Conservation (phyloP, 2,113 vertebrate genomes). For the Nyctibius bracteatus region DNA sequence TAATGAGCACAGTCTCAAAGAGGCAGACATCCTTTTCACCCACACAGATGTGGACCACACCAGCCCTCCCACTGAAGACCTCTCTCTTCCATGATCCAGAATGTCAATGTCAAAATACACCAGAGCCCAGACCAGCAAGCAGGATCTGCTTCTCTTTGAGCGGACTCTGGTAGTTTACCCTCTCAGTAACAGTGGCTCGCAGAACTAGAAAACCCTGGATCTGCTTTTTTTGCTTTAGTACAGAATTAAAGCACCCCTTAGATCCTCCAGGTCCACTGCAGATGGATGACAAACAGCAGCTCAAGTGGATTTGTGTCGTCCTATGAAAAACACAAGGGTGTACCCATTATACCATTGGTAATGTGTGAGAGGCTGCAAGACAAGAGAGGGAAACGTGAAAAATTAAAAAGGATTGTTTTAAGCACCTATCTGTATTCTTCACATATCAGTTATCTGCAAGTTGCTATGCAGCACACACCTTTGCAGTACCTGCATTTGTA, state of each 20-base stretch:
- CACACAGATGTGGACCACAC: not conserved
- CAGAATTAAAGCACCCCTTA: not conserved
- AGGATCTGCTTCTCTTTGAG: not conserved
- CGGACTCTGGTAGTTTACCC: fast-evolving
- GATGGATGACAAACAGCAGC: not conserved
- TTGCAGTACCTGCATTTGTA: not conserved
- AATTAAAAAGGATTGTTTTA: not conserved
- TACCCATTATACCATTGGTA: not conserved
- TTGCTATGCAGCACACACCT: not conserved
- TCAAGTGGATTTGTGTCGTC: not conserved
- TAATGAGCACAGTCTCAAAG: not conserved
- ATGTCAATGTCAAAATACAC: fast-evolving
- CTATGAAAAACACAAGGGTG: not conserved
- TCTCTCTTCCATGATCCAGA: not conserved
- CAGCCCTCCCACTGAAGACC: not conserved
- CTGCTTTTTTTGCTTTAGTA: not conserved
- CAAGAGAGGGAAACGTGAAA: not conserved
- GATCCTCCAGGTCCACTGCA: not conserved
- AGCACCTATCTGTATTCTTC: not conserved
- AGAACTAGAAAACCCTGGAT: not conserved
- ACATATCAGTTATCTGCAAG: not conserved
- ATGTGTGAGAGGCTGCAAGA: not conserved
- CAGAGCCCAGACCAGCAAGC: not conserved
- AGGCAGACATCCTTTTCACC: not conserved
- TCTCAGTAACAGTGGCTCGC: not conserved